A percentile compares a stretch with the other conserved stretches of the same genome.
phyloP scores from a whole-genome alignment of 2,888 invertebrate species.

The Tromatobia lineatoria region DNA sequence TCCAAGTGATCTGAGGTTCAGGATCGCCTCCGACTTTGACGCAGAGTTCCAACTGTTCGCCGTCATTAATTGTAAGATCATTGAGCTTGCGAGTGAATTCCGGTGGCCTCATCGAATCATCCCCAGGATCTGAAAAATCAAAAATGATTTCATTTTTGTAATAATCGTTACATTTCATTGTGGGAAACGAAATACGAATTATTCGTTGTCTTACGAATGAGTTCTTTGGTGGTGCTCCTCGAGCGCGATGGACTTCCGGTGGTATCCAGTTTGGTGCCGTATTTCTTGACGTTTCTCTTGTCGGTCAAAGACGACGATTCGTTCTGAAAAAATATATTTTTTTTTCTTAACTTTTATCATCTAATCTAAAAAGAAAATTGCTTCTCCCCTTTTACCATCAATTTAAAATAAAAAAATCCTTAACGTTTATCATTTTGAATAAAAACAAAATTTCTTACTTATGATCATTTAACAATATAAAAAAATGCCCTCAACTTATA shows the following conservation, averaged over 20 bases:
- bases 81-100: slow-evolving; percentile 92
- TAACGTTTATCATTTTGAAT: too few species aligned
- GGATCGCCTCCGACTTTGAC: slow-evolving; percentile 96
- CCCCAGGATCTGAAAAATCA: slow-evolving; percentile 90
- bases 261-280: slow-evolving; percentile 90
- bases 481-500: too few species aligned
- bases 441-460: too few species aligned
- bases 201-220: slow-evolving; percentile 89
- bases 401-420: too few species aligned
- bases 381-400: neutral
- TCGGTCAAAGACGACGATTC: slow-evolving; percentile 81
- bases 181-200: slow-evolving; percentile 4
- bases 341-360: neutral
- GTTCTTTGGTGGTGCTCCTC: slow-evolving; percentile 95
- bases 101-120: slow-evolving; percentile 95
- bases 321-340: slow-evolving; percentile 60
- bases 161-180: neutral
- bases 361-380: slow-evolving; percentile 10
- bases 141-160: neutral
- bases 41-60: slow-evolving; percentile 93
- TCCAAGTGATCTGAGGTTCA: slow-evolving; percentile 96
- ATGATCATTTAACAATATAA: neutral
- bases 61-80: slow-evolving; percentile 93
- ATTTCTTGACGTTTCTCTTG: slow-evolving; percentile 88
- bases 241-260: slow-evolving; percentile 95